phyloP scores from a whole-genome alignment of 2,797 vertebrate species.

The Cyclopterus lumpus region DNA sequence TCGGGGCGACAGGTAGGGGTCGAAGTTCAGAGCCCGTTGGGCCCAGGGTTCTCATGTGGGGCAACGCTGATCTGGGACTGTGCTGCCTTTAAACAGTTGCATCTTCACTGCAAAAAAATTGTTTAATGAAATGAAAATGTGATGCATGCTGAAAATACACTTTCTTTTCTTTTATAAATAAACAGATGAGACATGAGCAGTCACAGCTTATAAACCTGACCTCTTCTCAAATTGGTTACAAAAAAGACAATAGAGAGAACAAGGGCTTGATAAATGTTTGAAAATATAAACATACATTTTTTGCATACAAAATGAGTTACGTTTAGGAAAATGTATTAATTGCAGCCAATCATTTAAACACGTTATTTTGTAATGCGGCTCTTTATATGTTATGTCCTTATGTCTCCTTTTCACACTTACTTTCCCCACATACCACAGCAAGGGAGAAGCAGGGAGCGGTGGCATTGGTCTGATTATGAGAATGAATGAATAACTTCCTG shows the following conservation, averaged over 20 bases:
- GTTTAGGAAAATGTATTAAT: background rate
- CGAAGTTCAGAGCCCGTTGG: constrained; percentile 41
- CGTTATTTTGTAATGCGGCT: background rate
- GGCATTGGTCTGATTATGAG: constrained; percentile 58
- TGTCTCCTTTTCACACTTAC: constrained; percentile 3
- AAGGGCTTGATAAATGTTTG: background rate
- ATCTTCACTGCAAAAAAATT: background rate
- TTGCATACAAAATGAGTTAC: background rate
- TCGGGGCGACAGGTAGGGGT: constrained; percentile 65
- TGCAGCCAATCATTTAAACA: background rate
- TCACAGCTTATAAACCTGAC: background rate
- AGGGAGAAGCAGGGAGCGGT: constrained; percentile 54
- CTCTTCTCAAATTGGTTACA: background rate
- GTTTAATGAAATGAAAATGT: background rate
- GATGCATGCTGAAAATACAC: background rate
- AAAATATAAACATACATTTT: background rate
- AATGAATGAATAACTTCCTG: constrained; percentile 80
- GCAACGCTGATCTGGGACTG: constrained; percentile 11
- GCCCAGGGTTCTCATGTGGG: constrained; percentile 28
- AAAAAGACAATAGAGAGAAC: background rate
- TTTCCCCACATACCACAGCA: constrained; percentile 37
- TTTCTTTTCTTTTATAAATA: background rate
- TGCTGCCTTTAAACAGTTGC: background rate
- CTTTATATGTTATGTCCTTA: background rate
- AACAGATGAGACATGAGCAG: background rate